Base-by-base conservation (phyloP, 1,140 invertebrate species). In the Centruroides sculpturatus region DNA sequence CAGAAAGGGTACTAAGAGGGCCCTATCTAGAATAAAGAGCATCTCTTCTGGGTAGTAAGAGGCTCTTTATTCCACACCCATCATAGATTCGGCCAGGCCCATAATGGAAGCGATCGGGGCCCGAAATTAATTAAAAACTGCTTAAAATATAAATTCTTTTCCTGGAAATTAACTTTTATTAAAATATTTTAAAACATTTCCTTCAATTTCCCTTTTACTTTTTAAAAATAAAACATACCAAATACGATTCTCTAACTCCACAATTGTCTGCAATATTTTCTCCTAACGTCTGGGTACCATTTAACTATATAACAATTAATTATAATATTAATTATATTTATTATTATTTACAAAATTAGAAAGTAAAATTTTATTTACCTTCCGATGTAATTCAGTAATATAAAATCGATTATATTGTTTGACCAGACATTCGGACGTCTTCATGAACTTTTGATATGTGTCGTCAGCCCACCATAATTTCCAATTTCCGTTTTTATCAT, bases 391-490 rank as follows among this genome's bases (percentile, higher is more conserved):
- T 53, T 47, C 12, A 7, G 55, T 48, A 53, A 57, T 50, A 34
- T 57, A 61, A 53, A 53, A 91, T 12, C 77, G 66, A 78, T 82
- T 73, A 71, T 98, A 98, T 72, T 98, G 94, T 49, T 91, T 80
- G 8, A 89, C 83, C 59, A 98, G 85, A 70, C 95, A 98, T 67
- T 92, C 80, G 0, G 92, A 86, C 66, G 87, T 81, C 52, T 85
- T 78, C 68, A 93, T 90, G 71, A 98, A 99, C 36, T 80, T 83
- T 0, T 82, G 80, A 60, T 92, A 92, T 0, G 93, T 97, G 9
- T 83, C 83, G 65, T 93, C 87, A 61, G 94, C 89, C 95, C 94
- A 98, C 95, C 95, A 99, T 61, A 90, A 85, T 71, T 92, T 83
- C 59, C 98, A 76, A 74, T 98, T 98, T 0, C 95, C 60, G 23